Percentiles rank a stretch among this genome's conserved stretches.
Evolutionary conservation across 2,888 invertebrate species (phyloP).

Genomic region (Apodemia zela): DNA sequence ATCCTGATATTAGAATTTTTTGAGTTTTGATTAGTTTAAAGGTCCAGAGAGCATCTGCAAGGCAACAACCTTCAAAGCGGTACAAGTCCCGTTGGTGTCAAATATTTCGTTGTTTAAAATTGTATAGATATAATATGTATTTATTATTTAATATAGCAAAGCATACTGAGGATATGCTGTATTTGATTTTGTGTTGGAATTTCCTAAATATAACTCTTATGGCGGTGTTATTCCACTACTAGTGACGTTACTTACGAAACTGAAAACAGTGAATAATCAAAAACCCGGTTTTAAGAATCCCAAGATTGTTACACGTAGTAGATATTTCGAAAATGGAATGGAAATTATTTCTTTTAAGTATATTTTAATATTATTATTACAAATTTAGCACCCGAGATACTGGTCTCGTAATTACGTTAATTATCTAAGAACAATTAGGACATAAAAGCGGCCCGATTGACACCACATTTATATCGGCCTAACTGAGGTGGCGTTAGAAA

Average conservation of each 20-base stretch:
- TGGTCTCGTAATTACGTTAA: too few relatives aligned
- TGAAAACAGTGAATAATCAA: neutral
- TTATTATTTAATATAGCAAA: conserved; percentile 37
- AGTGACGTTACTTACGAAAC: neutral
- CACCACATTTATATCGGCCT: neutral
- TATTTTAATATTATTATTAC: too few relatives aligned
- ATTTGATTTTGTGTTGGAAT: conserved; percentile 64
- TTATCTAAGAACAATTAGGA: too few relatives aligned
- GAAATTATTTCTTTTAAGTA: too few relatives aligned
- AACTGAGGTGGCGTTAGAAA: neutral
- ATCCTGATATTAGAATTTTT: too few relatives aligned
- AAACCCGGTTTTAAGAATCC: neutral
- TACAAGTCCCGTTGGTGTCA: neutral
- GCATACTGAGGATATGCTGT: conserved; percentile 60
- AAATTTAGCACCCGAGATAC: too few relatives aligned
- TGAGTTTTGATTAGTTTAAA: too few relatives aligned
- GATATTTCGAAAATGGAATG: too few relatives aligned
- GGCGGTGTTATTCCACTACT: neutral
- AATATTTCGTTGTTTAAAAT: conserved; percentile 44
- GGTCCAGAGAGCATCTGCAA: too few relatives aligned
- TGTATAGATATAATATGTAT: conserved; percentile 36
- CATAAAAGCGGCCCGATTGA: neutral
- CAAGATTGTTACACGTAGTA: too few relatives aligned
- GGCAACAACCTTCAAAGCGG: too few relatives aligned
- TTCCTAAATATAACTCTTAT: conserved; percentile 23